These are phyloP conservation scores for Cephus spinipes DNA, from an alignment of 2,888 invertebrate genomes.

Conservation along the genomic window DNA sequence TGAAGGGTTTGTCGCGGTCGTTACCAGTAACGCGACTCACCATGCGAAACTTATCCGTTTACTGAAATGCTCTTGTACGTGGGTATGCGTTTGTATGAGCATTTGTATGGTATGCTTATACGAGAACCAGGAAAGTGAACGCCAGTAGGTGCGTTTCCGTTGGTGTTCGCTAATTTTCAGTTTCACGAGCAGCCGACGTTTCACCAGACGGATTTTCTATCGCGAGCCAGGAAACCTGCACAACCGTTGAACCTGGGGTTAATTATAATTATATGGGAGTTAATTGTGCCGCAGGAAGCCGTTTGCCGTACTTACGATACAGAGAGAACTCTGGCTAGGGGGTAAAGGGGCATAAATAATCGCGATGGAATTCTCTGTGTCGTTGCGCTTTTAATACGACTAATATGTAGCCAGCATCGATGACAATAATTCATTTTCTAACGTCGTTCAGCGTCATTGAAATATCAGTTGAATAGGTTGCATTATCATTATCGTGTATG, in stretches of 20 bases:
- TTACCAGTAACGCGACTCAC: neutral
- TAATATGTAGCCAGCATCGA: neutral
- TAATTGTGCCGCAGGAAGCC: conserved; percentile 37
- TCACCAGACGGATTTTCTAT: neutral
- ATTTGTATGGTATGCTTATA: neutral
- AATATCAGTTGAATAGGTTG: neutral
- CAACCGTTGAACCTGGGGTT: conserved; percentile 34
- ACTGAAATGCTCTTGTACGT: neutral
- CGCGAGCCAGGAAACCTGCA: conserved; percentile 29
- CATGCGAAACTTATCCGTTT: neutral
- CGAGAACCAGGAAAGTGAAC: neutral
- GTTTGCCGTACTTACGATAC: conserved; percentile 15
- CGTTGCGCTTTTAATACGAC: neutral
- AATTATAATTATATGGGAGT: conserved; percentile 44
- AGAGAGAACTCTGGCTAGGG: neutral
- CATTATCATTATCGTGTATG: neutral
- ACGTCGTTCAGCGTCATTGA: neutral
- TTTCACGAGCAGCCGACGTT: neutral
- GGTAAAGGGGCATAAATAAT: neutral
- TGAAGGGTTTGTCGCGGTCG: neutral
- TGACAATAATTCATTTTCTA: neutral
- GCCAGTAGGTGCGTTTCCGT: neutral
- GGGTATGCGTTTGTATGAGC: neutral
- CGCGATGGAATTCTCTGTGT: neutral
- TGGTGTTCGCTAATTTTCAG: neutral